phyloP scores from a whole-genome alignment of 2,888 invertebrate species.

The Drosophila algonquin region DNA sequence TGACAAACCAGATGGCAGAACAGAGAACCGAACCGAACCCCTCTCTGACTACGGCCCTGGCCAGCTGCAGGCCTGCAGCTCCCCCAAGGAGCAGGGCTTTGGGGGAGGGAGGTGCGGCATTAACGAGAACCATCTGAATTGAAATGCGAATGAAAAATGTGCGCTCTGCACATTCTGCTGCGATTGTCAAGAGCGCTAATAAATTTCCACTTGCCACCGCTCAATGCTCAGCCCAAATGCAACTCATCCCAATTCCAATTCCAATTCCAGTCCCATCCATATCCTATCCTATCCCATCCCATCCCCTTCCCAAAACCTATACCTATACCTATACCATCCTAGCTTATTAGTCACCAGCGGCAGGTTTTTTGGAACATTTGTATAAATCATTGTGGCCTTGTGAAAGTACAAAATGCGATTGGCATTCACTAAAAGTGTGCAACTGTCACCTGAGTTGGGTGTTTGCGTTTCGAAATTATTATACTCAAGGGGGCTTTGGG shows the following conservation, averaged over 20 bases:
- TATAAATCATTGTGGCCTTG: constrained; percentile 45
- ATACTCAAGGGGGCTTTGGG: constrained; percentile 13
- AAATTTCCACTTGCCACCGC: constrained; percentile 57
- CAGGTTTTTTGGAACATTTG: constrained; percentile 28
- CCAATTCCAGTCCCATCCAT: not conserved
- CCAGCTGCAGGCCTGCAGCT: not conserved
- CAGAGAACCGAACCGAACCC: not conserved
- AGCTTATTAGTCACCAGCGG: constrained; percentile 53
- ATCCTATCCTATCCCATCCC: no score
- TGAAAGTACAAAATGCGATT: constrained; percentile 41
- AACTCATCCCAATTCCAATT: constrained; percentile 1
- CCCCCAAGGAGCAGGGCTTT: not conserved
- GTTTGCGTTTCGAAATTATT: constrained; percentile 37
- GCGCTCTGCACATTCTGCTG: constrained; percentile 67
- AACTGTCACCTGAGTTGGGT: constrained; percentile 44
- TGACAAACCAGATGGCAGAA: not conserved
- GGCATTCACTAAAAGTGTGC: constrained; percentile 39
- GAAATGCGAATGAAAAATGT: constrained; percentile 72
- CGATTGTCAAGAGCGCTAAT: constrained; percentile 75
- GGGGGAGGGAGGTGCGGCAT: constrained; percentile 4
- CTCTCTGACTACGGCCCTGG: constrained; percentile 14
- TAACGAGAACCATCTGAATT: constrained; percentile 59
- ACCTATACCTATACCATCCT: constrained; percentile 3
- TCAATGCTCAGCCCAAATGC: constrained; percentile 15
- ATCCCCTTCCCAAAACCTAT: not conserved